Conservation (phyloP, 2,113 vertebrate genomes). For the Ameiurus melas region DNA sequence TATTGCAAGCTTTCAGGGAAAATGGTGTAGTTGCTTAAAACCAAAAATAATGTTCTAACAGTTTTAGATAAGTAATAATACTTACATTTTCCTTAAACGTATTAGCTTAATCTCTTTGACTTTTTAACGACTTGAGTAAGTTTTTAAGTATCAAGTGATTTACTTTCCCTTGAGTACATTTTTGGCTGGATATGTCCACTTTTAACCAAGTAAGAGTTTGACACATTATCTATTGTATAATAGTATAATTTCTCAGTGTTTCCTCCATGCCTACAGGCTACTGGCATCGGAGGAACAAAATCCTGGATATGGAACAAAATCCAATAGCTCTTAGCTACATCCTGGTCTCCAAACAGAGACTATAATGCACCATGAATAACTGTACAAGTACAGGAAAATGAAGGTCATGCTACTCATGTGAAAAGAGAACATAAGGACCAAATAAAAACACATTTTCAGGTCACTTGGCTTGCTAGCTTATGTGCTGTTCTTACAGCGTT, state of each 20-base stretch:
- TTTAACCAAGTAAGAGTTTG: not conserved
- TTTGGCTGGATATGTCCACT: not conserved
- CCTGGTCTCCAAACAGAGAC: not conserved
- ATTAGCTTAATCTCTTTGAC: not conserved
- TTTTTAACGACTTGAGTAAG: not conserved
- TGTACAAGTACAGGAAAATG: not conserved
- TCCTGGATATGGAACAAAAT: not conserved
- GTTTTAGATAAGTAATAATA: not conserved
- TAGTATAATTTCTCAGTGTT: not conserved
- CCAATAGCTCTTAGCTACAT: not conserved
- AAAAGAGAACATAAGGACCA: not conserved
- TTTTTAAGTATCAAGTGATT: not conserved
- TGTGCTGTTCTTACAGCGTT: not conserved
- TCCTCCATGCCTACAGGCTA: not conserved
- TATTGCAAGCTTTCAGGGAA: not conserved
- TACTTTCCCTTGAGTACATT: not conserved
- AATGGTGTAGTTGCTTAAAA: not conserved
- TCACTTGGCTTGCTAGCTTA: not conserved
- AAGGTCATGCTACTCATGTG: not conserved
- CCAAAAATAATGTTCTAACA: not conserved
- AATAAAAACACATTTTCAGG: not conserved
- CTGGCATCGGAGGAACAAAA: not conserved
- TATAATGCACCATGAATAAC: constrained; percentile 4
- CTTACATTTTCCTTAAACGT: not conserved
- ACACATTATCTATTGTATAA: no score